Evolutionary conservation across 2,797 vertebrate genomes (phyloP).

Genomic region (Bradypus variegatus): DNA sequence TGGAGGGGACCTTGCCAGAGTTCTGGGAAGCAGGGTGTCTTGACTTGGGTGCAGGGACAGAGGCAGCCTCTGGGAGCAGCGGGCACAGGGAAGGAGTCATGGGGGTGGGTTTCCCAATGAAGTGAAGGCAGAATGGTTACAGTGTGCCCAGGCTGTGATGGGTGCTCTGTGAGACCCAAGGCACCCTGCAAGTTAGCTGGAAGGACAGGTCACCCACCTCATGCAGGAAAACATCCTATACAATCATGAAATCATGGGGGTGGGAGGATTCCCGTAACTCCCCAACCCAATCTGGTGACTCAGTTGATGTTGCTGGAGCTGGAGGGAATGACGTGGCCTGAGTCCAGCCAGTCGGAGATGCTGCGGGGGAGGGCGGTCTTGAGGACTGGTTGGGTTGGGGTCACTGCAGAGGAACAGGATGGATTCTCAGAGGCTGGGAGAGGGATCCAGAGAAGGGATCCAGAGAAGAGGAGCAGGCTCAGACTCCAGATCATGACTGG

Average conservation of each 20-base stretch:
- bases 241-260: neutral
- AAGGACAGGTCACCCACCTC: neutral
- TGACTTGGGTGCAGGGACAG: neutral
- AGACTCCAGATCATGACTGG: neutral
- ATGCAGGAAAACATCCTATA: neutral
- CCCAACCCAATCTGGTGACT: neutral
- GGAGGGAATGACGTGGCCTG: neutral
- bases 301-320: neutral
- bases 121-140: neutral
- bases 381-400: neutral
- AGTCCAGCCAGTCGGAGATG: neutral
- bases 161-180: neutral
- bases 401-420: neutral
- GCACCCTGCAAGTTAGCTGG: neutral
- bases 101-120: neutral
- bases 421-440: neutral
- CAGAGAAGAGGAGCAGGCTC: neutral
- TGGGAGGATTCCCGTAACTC: neutral
- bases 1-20: neutral
- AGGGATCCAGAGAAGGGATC: neutral
- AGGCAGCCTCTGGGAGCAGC: neutral
- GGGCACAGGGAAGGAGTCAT: neutral
- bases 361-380: neutral
- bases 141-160: neutral
- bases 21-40: neutral